Evolutionary conservation across 2,797 vertebrate species (phyloP), one percentile per base, ranked within the genome.

Genomic region (Lepidocolaptes lacrymiger): DNA sequence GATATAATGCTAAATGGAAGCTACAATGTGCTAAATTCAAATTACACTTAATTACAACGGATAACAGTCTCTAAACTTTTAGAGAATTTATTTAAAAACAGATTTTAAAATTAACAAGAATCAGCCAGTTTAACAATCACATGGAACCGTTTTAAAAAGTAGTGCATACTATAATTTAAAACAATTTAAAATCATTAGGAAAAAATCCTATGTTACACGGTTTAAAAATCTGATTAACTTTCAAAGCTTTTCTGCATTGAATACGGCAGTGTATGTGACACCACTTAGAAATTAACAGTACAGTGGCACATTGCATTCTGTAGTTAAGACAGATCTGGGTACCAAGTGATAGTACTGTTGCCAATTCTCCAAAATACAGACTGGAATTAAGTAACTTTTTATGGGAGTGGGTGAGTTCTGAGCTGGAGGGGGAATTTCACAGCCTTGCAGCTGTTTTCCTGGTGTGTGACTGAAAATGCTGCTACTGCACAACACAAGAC

Each of bases 101-200:
- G 43, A 83, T 72, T 92, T 96, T 74, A 64, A 84, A 92, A 81
- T 34, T 54, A 91, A 84, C 19, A 89, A 43, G 27, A 39, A 79
- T 67, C 20, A 82, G 10, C 7, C 54, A 52, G n/a, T 30, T 87
- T 68, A 89, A 84, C 11, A 91, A 37, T 30, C 30, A 62, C 14
- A 32, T 13, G 6, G 46, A 75, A 37, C 15, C 5, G 6, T 43
- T 89, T 46, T 0, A 86, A 73, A 75, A 79, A 78, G 16, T 21
- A 84, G 34, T 7, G 20, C 28, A 66, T 55, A 49, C 10, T 16
- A 36, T 18, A 11, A 52, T 48, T 88, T 32, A 63, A 77, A 93
- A 20, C 10, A 37, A 58, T 49, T 44, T 16, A 32, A 67, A 88
- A 56, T 5, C 6, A 67, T 41, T 28, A 64, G 19, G 18, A 81